Conservation (phyloP, 2,113 vertebrate genomes). For the Dipodomys ordii region DNA sequence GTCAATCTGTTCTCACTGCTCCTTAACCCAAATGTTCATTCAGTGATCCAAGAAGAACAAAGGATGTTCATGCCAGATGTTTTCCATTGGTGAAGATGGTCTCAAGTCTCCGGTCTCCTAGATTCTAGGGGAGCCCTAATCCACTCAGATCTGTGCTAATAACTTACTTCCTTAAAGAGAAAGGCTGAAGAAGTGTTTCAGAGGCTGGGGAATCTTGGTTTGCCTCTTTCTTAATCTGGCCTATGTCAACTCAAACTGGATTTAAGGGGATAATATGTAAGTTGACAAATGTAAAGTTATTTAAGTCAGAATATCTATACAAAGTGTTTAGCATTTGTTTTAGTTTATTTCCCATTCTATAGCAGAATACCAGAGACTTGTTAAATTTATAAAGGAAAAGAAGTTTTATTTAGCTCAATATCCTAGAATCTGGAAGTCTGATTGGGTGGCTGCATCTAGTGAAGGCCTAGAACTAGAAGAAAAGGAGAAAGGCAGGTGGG, state of each 20-base stretch:
- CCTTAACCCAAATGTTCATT: background rate
- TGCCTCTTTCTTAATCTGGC: constrained; percentile 19
- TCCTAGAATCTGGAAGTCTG: background rate
- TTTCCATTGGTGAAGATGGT: background rate
- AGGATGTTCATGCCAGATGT: background rate
- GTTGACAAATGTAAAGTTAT: background rate
- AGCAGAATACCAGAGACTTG: background rate
- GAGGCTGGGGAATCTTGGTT: background rate
- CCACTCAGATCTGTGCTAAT: background rate
- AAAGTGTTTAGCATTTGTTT: background rate
- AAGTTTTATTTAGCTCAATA: background rate
- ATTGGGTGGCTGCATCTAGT: background rate
- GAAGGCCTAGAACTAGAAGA: background rate
- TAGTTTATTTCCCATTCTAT: background rate
- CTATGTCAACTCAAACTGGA: background rate
- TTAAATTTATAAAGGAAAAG: background rate
- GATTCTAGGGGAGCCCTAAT: background rate
- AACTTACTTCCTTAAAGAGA: background rate
- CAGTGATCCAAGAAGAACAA: background rate
- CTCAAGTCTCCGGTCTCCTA: background rate
- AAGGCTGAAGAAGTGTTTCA: constrained; percentile 32
- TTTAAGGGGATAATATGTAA: background rate
- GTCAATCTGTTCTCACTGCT: background rate
- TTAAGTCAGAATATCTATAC: background rate
- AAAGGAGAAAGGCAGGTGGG: background rate